These are phyloP conservation scores for Protosalanx chinensis DNA, from an alignment of 2,797 vertebrate genomes.

Conservation along the genomic window DNA sequence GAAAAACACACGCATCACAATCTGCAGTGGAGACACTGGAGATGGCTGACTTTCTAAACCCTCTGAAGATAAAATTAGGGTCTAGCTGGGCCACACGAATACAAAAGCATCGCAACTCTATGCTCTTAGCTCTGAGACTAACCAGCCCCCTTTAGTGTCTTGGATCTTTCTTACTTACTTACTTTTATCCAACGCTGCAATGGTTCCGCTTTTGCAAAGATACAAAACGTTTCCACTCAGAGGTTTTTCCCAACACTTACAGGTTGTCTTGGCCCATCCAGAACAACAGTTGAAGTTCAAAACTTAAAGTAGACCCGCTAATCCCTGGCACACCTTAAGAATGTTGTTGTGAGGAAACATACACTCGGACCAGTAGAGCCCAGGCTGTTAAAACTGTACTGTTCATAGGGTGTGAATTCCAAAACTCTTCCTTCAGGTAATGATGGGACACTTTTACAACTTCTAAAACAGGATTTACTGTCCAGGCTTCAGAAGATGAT, in stretches of 20 bases:
- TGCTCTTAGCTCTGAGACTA: not conserved
- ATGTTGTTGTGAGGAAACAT: not conserved
- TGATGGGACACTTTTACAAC: not conserved
- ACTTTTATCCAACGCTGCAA: too few species aligned
- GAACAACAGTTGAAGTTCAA: not conserved
- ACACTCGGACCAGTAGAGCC: not conserved
- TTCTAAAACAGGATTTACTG: not conserved
- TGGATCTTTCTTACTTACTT: not conserved
- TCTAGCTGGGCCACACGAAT: not conserved
- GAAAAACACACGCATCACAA: not conserved
- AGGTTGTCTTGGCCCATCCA: not conserved
- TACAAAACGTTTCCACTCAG: not conserved
- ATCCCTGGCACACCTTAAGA: not conserved
- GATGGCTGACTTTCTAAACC: slow-evolving; percentile 2
- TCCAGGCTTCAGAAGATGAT: too few species aligned
- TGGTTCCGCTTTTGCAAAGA: too few species aligned
- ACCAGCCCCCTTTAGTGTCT: not conserved
- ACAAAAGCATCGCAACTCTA: not conserved
- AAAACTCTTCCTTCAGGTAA: not conserved
- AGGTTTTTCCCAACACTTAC: too few species aligned
- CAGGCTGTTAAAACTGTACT: not conserved
- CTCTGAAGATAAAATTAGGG: slow-evolving; percentile 8
- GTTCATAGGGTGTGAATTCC: not conserved
- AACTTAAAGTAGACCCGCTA: not conserved
- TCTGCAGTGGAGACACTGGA: not conserved